Evolutionary conservation across 2,113 vertebrate genomes (phyloP).

Genomic region (Laticauda colubrina): DNA sequence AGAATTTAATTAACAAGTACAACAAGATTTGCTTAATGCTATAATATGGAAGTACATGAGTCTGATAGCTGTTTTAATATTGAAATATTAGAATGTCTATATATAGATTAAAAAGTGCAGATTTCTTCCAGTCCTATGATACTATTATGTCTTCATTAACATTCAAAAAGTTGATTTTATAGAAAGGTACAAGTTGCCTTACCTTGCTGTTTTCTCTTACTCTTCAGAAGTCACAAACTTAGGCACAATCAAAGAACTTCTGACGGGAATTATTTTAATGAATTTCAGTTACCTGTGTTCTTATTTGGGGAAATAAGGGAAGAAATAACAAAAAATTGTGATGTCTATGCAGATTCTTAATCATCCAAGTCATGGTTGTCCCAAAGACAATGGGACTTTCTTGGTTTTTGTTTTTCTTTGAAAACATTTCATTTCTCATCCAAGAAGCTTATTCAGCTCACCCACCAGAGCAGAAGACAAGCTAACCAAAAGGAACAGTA

Average conservation of each 20-base stretch:
- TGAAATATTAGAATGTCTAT: constrained; percentile 44
- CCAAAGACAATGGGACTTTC: too few relatives aligned
- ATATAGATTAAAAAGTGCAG: constrained; percentile 46
- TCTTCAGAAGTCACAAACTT: neutral
- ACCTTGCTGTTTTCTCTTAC: neutral
- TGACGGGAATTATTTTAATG: neutral
- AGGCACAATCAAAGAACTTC: neutral
- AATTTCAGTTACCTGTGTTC: neutral
- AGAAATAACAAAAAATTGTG: neutral
- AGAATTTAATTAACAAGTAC: constrained; percentile 56
- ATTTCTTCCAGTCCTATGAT: constrained; percentile 34
- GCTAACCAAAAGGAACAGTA: neutral
- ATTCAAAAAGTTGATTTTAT: constrained; percentile 31
- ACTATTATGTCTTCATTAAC: constrained; percentile 30
- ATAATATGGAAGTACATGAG: constrained; percentile 36
- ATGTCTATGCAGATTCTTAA: neutral
- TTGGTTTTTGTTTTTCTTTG: too few relatives aligned
- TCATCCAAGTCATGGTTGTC: neutral
- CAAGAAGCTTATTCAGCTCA: neutral
- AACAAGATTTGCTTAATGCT: constrained; percentile 45
- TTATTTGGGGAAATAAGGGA: neutral
- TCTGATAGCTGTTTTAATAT: constrained; percentile 46
- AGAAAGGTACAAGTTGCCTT: neutral
- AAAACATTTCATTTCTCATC: neutral
- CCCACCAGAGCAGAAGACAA: neutral